phyloP scores from a whole-genome alignment of 1,140 invertebrate species.

The Drosophila nannoptera region DNA sequence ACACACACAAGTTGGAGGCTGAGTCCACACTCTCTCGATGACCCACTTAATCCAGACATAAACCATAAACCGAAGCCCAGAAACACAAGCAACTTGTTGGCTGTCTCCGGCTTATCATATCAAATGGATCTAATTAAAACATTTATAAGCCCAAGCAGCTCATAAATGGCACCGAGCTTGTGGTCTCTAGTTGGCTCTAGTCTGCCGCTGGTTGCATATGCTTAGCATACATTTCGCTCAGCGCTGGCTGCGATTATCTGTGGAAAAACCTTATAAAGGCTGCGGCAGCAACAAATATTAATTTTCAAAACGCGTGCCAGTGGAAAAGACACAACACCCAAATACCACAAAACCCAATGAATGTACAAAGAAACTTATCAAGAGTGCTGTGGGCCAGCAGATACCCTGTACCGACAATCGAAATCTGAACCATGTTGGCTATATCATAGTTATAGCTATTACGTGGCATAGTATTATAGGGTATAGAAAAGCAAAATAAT shows the following conservation, averaged over 20 bases:
- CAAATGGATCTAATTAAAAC: slow-evolving; percentile 76
- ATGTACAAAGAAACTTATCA: slow-evolving; percentile 7
- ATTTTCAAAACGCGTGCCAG: slow-evolving; percentile 73
- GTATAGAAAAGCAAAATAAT: slow-evolving; percentile 2
- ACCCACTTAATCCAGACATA: slow-evolving; percentile 65
- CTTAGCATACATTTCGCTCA: slow-evolving; percentile 67
- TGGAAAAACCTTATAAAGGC: slow-evolving; percentile 62
- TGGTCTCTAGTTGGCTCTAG: slow-evolving; percentile 41
- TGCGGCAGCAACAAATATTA: slow-evolving; percentile 57
- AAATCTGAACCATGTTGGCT: not conserved
- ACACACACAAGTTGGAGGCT: not conserved
- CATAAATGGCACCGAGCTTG: slow-evolving; percentile 66
- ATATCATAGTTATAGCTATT: too few relatives aligned
- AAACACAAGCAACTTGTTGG: slow-evolving; percentile 67
- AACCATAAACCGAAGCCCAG: slow-evolving; percentile 52
- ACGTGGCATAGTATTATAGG: not conserved
- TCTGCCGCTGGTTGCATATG: slow-evolving; percentile 52
- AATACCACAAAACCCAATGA: slow-evolving; percentile 35
- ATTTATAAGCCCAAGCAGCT: slow-evolving; percentile 69
- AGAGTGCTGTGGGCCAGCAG: not conserved
- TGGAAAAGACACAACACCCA: slow-evolving; percentile 61
- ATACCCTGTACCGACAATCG: not conserved
- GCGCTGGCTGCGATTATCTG: slow-evolving; percentile 48
- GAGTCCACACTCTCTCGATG: slow-evolving; percentile 41
- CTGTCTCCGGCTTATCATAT: slow-evolving; percentile 70